Percentiles rank a stretch among this genome's conserved stretches.
These are phyloP conservation scores for Luidia sarsii DNA, from an alignment of 53 echinoderm and acorn worm genomes.

Conservation along the genomic window DNA sequence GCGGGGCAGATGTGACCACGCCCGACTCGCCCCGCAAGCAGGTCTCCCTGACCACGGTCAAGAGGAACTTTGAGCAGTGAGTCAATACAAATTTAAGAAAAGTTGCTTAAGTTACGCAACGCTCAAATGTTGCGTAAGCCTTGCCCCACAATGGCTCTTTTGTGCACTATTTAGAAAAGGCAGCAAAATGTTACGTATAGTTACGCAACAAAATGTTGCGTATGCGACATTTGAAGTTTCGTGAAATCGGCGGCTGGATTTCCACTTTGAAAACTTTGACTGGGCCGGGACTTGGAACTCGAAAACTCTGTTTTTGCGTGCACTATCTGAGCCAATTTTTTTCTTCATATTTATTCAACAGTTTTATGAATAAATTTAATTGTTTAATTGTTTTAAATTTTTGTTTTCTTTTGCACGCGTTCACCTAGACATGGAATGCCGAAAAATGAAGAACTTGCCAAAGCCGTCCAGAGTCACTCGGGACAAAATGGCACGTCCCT, in stretches of 20 bases:
- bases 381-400: neutral
- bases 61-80: slow-evolving; percentile 90
- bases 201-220: too few relatives aligned
- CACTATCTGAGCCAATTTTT: neutral
- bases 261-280: too few relatives aligned
- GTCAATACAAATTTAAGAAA: slow-evolving; percentile 29
- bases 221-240: too few relatives aligned
- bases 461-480: slow-evolving; percentile 21
- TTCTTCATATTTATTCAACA: neutral
- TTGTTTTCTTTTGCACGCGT: neutral
- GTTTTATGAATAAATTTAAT: too few relatives aligned
- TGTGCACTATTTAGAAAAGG: too few relatives aligned
- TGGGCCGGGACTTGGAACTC: too few relatives aligned
- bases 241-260: too few relatives aligned
- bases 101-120: too few relatives aligned
- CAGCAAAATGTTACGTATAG: too few relatives aligned
- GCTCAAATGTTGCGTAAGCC: too few relatives aligned
- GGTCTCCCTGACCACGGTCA: slow-evolving; percentile 81
- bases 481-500: too few relatives aligned
- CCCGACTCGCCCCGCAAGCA: slow-evolving; percentile 67
- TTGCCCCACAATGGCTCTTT: too few relatives aligned
- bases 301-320: neutral
- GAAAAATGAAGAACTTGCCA: slow-evolving; percentile 69
- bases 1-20: slow-evolving; percentile 30
- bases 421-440: slow-evolving; percentile 81